These are phyloP conservation scores for Psittacula derbiana DNA, from an alignment of 2,797 vertebrate genomes.

Conservation along the genomic window DNA sequence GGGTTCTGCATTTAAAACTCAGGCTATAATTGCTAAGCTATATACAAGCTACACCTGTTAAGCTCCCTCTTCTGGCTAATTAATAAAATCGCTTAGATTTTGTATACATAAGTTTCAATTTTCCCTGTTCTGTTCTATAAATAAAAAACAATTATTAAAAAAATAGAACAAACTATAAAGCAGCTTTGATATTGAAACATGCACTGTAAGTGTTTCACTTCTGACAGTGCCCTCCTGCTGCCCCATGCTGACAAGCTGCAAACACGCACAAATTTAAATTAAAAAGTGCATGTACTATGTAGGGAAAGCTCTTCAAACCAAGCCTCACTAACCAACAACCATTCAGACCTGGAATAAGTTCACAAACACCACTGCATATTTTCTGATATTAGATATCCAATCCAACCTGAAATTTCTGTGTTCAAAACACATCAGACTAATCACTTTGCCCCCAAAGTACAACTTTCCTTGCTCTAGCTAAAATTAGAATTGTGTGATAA, in stretches of 20 bases:
- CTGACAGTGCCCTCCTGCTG: background rate
- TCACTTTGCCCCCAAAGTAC: background rate
- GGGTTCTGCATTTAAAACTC: background rate
- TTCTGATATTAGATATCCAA: background rate
- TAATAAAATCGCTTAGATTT: background rate
- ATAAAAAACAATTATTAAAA: background rate
- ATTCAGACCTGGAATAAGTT: background rate
- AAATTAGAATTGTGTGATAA: background rate
- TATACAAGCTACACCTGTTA: background rate
- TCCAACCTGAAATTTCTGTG: background rate
- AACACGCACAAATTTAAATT: background rate
- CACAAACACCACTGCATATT: background rate
- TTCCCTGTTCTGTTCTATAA: background rate
- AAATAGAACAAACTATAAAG: background rate
- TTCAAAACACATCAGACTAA: background rate
- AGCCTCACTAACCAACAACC: background rate
- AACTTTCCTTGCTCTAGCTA: background rate
- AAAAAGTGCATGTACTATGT: rapidly evolving
- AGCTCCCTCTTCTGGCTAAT: conserved; percentile 61
- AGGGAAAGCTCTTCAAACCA: background rate
- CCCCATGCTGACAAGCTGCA: background rate
- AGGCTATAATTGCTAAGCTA: background rate
- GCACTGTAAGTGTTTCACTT: background rate
- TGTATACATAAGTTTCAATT: background rate
- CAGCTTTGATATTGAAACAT: background rate